phyloP scores from a whole-genome alignment of 2,888 invertebrate genomes.

The Xylota segnis region DNA sequence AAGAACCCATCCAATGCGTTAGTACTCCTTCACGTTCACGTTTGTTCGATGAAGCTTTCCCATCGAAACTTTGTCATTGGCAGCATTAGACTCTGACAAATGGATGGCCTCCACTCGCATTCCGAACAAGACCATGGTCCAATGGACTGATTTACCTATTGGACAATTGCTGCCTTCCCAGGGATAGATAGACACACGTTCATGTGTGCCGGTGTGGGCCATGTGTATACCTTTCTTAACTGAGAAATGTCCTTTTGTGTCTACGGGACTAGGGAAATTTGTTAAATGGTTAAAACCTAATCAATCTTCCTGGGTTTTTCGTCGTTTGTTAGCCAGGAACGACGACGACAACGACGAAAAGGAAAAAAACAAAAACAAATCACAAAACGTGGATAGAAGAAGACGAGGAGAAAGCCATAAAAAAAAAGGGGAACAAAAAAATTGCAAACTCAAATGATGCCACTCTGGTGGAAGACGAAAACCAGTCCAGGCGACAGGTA shows the following conservation, averaged over 20 bases:
- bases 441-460: slow-evolving; percentile 36
- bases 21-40: not conserved
- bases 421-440: not conserved
- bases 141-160: slow-evolving; percentile 50
- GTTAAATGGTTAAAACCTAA: slow-evolving; percentile 72
- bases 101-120: slow-evolving; percentile 17
- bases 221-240: slow-evolving; percentile 21
- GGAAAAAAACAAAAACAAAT: slow-evolving; percentile 5
- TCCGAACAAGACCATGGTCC: slow-evolving; percentile 19
- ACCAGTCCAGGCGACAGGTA: slow-evolving; percentile 53
- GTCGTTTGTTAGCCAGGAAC: slow-evolving; percentile 12
- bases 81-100: slow-evolving; percentile 46
- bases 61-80: slow-evolving; percentile 31
- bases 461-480: slow-evolving; percentile 41
- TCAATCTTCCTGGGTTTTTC: slow-evolving; percentile 61
- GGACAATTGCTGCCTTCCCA: slow-evolving; percentile 48
- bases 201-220: not conserved
- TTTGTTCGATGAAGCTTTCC: slow-evolving; percentile 10
- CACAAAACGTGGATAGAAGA: not conserved
- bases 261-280: slow-evolving; percentile 56
- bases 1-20: not conserved
- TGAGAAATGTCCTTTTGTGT: slow-evolving; percentile 20
- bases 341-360: not conserved
- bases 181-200: not conserved
- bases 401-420: not conserved